Conservation (phyloP, 2,113 vertebrate genomes). For the Onychostoma macrolepis region DNA sequence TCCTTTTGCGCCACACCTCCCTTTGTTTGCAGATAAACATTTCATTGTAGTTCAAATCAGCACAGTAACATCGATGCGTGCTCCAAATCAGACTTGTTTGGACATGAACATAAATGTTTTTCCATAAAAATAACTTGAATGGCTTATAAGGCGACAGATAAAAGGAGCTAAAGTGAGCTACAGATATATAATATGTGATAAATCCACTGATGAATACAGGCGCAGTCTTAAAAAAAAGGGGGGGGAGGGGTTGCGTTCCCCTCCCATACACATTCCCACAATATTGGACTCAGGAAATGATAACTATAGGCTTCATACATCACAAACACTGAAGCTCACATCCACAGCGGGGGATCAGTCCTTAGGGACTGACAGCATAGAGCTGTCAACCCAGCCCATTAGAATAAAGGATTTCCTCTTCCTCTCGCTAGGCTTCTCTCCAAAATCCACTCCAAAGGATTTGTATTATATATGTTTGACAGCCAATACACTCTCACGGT, state of each 20-base stretch:
- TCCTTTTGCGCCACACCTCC: slow-evolving; percentile 4
- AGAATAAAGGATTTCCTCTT: slow-evolving; percentile 39
- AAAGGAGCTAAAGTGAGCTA: slow-evolving; percentile 7
- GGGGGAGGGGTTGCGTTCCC: slow-evolving; percentile 1
- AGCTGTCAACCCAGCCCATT: slow-evolving; percentile 36
- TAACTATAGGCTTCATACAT: too few relatives aligned
- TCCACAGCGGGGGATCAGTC: too few relatives aligned
- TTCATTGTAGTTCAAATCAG: not conserved
- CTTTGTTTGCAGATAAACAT: slow-evolving; percentile 4
- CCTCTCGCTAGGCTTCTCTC: slow-evolving; percentile 13
- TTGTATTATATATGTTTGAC: slow-evolving; percentile 44
- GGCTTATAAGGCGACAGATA: not conserved
- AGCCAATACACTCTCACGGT: slow-evolving; percentile 17
- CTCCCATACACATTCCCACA: slow-evolving; percentile 28
- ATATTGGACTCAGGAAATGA: slow-evolving; percentile 26
- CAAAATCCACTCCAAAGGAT: slow-evolving; percentile 38
- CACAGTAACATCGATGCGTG: not conserved
- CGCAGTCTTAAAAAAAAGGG: slow-evolving; percentile 5
- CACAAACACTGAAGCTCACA: too few relatives aligned
- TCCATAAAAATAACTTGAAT: not conserved
- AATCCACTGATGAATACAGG: slow-evolving; percentile 35
- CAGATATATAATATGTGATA: not conserved
- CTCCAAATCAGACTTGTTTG: not conserved
- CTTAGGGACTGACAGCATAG: slow-evolving; percentile 35
- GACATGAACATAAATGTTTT: not conserved